These are phyloP conservation scores for Pseudorasbora parva DNA, from an alignment of 2,113 vertebrate species.

Conservation along the genomic window DNA sequence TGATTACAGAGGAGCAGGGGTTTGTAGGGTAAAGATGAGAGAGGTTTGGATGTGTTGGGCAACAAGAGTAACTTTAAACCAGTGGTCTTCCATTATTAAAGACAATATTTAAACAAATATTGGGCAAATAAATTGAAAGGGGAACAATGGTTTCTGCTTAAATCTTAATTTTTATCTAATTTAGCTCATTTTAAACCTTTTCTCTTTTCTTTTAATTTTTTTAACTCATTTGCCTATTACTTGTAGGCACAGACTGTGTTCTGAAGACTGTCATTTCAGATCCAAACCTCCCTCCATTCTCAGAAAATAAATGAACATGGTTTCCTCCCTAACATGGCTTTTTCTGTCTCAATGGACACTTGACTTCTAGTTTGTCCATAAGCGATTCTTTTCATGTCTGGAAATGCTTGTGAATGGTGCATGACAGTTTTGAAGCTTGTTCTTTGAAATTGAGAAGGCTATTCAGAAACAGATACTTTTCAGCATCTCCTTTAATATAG, in stretches of 20 bases:
- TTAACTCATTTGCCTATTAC: too few relatives aligned
- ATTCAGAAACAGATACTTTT: background rate
- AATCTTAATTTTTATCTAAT: too few relatives aligned
- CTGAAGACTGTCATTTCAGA: background rate
- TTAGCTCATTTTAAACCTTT: background rate
- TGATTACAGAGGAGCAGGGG: background rate
- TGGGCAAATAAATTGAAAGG: too few relatives aligned
- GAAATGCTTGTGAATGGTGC: conserved; percentile 11
- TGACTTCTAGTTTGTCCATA: background rate
- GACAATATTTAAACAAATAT: too few relatives aligned
- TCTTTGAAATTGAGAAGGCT: background rate
- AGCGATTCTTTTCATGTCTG: background rate
- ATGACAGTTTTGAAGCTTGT: background rate
- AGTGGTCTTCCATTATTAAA: too few relatives aligned
- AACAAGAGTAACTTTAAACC: background rate
- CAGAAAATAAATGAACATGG: background rate
- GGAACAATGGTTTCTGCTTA: too few relatives aligned
- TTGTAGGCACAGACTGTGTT: background rate
- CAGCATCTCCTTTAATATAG: background rate
- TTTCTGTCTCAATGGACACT: background rate
- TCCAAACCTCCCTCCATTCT: conserved; percentile 29
- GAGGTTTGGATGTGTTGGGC: conserved; percentile 26
- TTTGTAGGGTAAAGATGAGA: background rate
- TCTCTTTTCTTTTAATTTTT: too few relatives aligned
- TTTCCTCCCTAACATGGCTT: conserved; percentile 14